Percentiles rank a stretch among this genome's conserved stretches.
phyloP scores from a whole-genome alignment of 2,113 vertebrate species.

The Nymphicus hollandicus region DNA sequence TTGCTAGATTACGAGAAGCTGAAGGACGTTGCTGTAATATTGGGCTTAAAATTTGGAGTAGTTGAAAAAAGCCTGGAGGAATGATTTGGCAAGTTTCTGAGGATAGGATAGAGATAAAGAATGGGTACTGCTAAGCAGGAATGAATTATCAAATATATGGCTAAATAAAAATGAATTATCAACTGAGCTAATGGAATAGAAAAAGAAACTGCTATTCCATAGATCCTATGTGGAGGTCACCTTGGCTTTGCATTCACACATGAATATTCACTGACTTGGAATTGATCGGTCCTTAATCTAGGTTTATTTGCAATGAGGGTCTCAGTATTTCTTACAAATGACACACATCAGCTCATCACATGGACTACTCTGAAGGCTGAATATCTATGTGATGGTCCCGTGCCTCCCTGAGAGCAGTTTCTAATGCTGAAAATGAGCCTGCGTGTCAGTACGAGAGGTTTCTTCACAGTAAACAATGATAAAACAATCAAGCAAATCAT shows the following conservation, averaged over 20 bases:
- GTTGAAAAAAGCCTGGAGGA: neutral
- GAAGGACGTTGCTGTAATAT: neutral
- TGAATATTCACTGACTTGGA: slow-evolving; percentile 37
- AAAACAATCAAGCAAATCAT: neutral
- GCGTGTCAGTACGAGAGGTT: neutral
- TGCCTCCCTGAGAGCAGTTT: neutral
- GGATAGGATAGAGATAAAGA: slow-evolving; percentile 3
- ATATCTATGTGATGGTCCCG: neutral
- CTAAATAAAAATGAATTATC: slow-evolving; percentile 57
- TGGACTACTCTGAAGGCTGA: neutral
- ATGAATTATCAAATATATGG: slow-evolving; percentile 15
- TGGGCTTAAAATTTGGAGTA: neutral
- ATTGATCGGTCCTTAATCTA: neutral
- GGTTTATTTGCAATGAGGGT: neutral
- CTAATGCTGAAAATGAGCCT: neutral
- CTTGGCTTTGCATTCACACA: slow-evolving; percentile 33
- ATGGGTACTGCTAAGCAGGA: neutral
- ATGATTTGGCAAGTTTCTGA: slow-evolving; percentile 17
- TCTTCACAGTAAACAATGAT: neutral
- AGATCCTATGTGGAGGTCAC: slow-evolving; percentile 42
- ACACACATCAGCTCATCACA: neutral
- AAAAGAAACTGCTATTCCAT: neutral
- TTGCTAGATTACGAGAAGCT: neutral
- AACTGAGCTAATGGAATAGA: slow-evolving; percentile 20
- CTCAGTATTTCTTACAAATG: neutral